Evolutionary conservation across 2,797 vertebrate species (phyloP).

Genomic region (Syngnathus rostellatus): DNA sequence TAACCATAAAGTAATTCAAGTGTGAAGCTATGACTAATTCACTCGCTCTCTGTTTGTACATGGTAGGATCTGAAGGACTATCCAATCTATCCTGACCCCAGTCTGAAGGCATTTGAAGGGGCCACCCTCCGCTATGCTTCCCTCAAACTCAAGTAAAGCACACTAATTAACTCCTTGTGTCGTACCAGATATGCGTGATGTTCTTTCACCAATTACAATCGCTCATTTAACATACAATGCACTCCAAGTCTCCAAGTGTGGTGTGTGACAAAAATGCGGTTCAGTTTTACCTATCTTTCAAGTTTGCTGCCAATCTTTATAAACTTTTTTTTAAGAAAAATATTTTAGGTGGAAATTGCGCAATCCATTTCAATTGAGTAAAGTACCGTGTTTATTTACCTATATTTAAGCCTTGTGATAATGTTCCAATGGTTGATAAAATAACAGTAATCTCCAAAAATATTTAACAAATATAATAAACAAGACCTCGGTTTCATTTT

Average conservation of each 20-base stretch:
- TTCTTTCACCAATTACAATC: background rate
- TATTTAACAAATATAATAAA: no score
- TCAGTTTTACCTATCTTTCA: background rate
- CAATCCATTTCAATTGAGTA: background rate
- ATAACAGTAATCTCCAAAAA: background rate
- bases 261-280: background rate
- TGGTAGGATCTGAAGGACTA: constrained; percentile 85
- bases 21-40: background rate
- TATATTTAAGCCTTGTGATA: background rate
- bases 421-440: background rate
- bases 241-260: background rate
- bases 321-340: background rate
- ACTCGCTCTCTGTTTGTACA: background rate
- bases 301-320: background rate
- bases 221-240: background rate
- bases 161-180: background rate
- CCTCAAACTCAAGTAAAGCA: constrained; percentile 81
- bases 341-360: no score
- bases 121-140: constrained; percentile 90
- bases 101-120: constrained; percentile 93
- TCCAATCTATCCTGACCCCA: constrained; percentile 90
- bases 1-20: background rate
- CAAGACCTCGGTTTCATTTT: background rate
- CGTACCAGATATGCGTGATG: background rate
- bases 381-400: background rate